phyloP scores from a whole-genome alignment of 2,888 invertebrate species.

The Sarcophaga subvicina region DNA sequence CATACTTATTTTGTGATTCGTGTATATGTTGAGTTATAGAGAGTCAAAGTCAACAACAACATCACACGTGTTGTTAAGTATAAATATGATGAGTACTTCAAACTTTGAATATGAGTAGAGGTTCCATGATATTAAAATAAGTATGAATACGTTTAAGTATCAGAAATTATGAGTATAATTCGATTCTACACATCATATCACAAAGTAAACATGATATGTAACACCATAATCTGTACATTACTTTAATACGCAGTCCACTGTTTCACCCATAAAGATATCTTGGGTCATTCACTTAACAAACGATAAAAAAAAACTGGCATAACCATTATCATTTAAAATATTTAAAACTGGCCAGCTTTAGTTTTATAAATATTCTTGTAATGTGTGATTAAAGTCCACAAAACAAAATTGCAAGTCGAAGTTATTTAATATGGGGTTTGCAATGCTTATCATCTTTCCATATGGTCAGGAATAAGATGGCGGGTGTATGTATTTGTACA shows the following conservation, averaged over 20 bases:
- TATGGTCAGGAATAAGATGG: neutral
- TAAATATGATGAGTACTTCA: too few species aligned
- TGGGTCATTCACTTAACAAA: slow-evolving; percentile 28
- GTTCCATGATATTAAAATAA: too few species aligned
- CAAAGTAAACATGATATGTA: too few species aligned
- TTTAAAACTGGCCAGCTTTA: slow-evolving; percentile 33
- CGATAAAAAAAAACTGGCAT: neutral
- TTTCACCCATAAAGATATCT: slow-evolving; percentile 36
- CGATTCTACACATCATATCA: too few species aligned
- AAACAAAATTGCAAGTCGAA: neutral
- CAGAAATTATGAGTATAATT: too few species aligned
- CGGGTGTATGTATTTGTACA: slow-evolving; percentile 6
- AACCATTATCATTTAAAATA: slow-evolving; percentile 40
- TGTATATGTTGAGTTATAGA: too few species aligned
- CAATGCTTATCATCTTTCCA: slow-evolving; percentile 1
- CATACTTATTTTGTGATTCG: too few species aligned
- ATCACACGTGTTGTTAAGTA: too few species aligned
- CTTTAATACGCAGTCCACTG: neutral
- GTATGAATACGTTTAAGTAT: too few species aligned
- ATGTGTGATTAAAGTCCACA: slow-evolving; percentile 22
- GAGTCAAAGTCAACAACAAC: too few species aligned
- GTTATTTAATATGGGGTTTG: slow-evolving; percentile 39
- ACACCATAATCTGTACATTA: too few species aligned
- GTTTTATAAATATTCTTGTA: slow-evolving; percentile 19
- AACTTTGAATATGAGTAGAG: too few species aligned